These are phyloP conservation scores for Nasonia oneida DNA, from an alignment of 2,888 invertebrate genomes.

Conservation along the genomic window DNA sequence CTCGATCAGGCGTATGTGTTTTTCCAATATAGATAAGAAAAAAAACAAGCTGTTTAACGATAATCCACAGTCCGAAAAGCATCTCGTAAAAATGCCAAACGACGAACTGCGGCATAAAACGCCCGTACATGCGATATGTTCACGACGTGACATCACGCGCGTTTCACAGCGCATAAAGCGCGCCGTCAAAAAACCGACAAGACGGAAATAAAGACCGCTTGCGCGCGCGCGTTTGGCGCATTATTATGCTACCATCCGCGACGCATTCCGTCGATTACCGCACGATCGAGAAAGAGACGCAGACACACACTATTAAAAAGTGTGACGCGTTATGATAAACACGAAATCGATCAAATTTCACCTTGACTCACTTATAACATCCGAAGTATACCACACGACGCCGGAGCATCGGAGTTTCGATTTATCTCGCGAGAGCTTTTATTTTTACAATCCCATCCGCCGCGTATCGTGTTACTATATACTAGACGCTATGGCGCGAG, in stretches of 20 bases:
- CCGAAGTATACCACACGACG: slow-evolving; percentile 9
- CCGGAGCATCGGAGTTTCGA: slow-evolving; percentile 13
- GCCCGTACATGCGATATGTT: neutral
- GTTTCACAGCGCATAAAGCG: slow-evolving; percentile 4
- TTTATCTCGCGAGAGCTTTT: slow-evolving; percentile 27
- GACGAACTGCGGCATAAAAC: neutral
- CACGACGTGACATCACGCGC: neutral
- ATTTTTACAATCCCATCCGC: slow-evolving; percentile 37
- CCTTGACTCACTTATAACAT: slow-evolving; percentile 54
- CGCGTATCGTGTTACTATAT: slow-evolving; percentile 52
- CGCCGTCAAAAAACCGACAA: neutral
- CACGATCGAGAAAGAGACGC: neutral
- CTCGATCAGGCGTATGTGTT: neutral
- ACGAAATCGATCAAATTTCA: slow-evolving; percentile 25
- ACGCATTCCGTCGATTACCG: neutral
- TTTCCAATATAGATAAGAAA: neutral
- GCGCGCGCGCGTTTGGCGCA: neutral
- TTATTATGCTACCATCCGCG: neutral
- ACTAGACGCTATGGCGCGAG: neutral
- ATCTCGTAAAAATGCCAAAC: neutral
- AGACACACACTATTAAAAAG: neutral
- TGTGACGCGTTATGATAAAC: too few species aligned
- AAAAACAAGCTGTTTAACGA: neutral
- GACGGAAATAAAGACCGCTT: neutral
- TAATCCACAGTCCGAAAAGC: neutral